phyloP scores from a whole-genome alignment of 2,797 vertebrate species.

The Tympanoctomys barrerae region DNA sequence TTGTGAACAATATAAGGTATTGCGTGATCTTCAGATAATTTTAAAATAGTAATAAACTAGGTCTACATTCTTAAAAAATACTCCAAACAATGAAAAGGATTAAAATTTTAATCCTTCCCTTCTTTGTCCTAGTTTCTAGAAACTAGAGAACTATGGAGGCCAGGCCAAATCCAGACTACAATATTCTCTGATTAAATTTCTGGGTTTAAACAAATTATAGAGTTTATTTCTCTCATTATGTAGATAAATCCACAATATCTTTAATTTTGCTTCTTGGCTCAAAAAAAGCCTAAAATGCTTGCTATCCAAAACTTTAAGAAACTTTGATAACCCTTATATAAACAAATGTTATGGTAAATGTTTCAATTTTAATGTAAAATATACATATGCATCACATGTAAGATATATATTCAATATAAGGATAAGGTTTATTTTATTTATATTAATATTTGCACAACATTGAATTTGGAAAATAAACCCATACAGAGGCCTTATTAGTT shows the following conservation, averaged over 20 bases:
- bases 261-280: constrained; percentile 14
- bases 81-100: background rate
- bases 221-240: background rate
- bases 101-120: background rate
- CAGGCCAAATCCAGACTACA: background rate
- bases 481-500: background rate
- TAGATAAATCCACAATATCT: background rate
- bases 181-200: background rate
- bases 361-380: background rate
- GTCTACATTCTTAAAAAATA: background rate
- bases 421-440: background rate
- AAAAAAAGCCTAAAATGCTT: background rate
- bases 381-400: too few species aligned
- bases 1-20: background rate
- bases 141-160: background rate
- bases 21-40: background rate
- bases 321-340: background rate
- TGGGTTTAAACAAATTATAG: background rate
- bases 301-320: background rate
- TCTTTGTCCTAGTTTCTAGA: background rate
- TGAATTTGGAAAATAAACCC: background rate
- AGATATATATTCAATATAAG: background rate
- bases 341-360: background rate
- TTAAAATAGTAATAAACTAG: background rate
- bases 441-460: constrained; percentile 9